Percentiles rank a stretch among this genome's conserved stretches.
phyloP scores from a whole-genome alignment of 1,140 invertebrate genomes.

The Megalonaias nervosa region DNA sequence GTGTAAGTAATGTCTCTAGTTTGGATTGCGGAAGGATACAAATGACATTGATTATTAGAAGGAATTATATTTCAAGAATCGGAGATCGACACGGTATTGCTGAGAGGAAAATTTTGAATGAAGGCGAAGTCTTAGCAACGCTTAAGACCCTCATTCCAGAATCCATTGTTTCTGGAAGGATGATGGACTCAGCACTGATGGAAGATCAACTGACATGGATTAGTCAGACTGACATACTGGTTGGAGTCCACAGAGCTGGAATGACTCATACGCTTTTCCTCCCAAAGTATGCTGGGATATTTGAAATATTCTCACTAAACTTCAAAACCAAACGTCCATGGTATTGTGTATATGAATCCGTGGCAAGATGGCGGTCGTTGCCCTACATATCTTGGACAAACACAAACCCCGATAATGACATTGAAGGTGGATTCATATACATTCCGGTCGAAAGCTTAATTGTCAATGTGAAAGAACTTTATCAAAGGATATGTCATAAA shows the following conservation, averaged over 20 bases:
- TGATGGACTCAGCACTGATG: conserved; percentile 53
- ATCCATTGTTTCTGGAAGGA: conserved; percentile 37
- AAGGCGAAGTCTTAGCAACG: conserved; percentile 35
- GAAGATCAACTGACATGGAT: conserved; percentile 51
- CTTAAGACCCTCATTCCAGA: conserved; percentile 3
- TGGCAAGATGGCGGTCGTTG: conserved; percentile 55
- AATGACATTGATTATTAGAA: conserved; percentile 54
- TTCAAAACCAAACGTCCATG: conserved; percentile 25
- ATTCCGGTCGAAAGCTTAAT: no score
- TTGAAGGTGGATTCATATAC: not conserved
- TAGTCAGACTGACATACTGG: conserved; percentile 88
- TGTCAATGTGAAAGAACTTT: no score
- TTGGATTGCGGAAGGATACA: conserved; percentile 40
- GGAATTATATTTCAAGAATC: conserved; percentile 52
- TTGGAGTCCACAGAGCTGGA: conserved; percentile 97
- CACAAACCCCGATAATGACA: conserved; percentile 38
- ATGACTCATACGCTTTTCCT: conserved; percentile 95
- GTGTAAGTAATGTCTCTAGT: not conserved
- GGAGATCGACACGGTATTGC: conserved; percentile 45
- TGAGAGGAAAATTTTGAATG: conserved; percentile 46
- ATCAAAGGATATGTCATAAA: no score
- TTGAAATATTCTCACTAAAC: conserved; percentile 84
- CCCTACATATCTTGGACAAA: conserved; percentile 54
- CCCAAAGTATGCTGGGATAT: conserved; percentile 93
- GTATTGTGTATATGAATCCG: conserved; percentile 5